Evolutionary conservation across 2,888 invertebrate genomes (phyloP), one percentile per base, ranked within the genome.

Genomic region (Drosophila siamana): DNA sequence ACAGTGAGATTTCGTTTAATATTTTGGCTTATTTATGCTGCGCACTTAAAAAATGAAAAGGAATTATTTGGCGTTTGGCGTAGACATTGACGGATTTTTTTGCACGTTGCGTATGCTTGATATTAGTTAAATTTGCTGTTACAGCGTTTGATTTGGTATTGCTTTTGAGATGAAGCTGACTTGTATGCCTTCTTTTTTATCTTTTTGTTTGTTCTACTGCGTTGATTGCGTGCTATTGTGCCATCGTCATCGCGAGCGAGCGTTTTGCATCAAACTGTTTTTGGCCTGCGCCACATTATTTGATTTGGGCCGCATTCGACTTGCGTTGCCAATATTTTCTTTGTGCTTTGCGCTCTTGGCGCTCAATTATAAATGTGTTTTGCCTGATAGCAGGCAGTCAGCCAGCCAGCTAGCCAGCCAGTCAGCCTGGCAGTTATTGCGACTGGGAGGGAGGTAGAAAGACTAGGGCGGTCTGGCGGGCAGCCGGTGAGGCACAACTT

Each of bases 191-290:
- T 9, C 16, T 43, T 22, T 47, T 59, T 50, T 24, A 11, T n/a
- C 41, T 36, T 19, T 1, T 19, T 19, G 19, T 19, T 3, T 47
- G 4, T 26, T 46, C 6, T 47, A 11, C 55, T 22, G 9, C 33
- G 44, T 55, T 77, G 67, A 72, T 74, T 66, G 80, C 69, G 65
- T 64, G 66, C 74, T 85, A 87, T 88, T 86, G 77, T 80, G 77
- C 78, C 80, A 73, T 79, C 71, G 88, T 86, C 86, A 74, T 72
- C 75, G 85, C 85, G 81, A 76, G 69, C 85, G 87, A 81, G 81
- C 88, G 88, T 78, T 84, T 76, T 84, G 82, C 85, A 84, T 80
- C 76, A 84, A 85, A 85, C 85, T 85, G 84, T 80, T 83, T 80
- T 86, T 80, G 83, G 77, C 66, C 69, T 61, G 80, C 69, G 71